These are phyloP conservation scores for Drosophila littoralis DNA, from an alignment of 1,140 invertebrate species.

Conservation along the genomic window DNA sequence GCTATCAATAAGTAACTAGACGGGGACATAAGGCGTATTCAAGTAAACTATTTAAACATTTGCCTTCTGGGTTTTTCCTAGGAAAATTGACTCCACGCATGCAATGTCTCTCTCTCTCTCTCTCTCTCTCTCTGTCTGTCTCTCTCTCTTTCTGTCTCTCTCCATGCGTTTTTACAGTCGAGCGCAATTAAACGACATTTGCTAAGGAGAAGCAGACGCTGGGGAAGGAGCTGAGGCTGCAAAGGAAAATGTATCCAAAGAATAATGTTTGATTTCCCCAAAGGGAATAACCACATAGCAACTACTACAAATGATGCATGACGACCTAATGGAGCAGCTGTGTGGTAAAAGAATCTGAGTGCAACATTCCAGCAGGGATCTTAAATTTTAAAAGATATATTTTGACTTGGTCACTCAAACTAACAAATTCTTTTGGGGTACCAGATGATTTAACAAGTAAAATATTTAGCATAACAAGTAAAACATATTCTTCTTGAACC, in stretches of 20 bases:
- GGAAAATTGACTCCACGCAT: conserved; percentile 43
- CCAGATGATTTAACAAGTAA: neutral
- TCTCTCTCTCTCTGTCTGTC: neutral
- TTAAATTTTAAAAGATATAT: conserved; percentile 25
- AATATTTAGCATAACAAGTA: neutral
- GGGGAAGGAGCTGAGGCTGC: conserved; percentile 6
- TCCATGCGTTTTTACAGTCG: conserved; percentile 13
- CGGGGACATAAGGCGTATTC: conserved; percentile 11
- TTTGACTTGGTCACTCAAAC: conserved; percentile 27
- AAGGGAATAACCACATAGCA: conserved; percentile 48
- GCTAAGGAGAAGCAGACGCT: neutral
- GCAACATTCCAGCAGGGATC: neutral
- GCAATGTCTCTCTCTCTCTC: conserved; percentile 10
- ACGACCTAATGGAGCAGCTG: conserved; percentile 44
- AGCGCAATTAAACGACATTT: conserved; percentile 41
- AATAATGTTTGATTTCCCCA: conserved; percentile 50
- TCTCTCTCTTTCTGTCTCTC: neutral
- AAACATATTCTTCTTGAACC: too few relatives aligned
- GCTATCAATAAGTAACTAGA: conserved; percentile 38
- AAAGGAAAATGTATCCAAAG: conserved; percentile 5
- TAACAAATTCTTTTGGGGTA: neutral
- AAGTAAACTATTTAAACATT: conserved; percentile 44
- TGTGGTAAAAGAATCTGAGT: conserved; percentile 10
- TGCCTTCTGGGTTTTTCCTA: conserved; percentile 33
- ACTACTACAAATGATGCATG: conserved; percentile 27